Conservation (phyloP, 2,888 invertebrate genomes). For the Homarus gammarus region DNA sequence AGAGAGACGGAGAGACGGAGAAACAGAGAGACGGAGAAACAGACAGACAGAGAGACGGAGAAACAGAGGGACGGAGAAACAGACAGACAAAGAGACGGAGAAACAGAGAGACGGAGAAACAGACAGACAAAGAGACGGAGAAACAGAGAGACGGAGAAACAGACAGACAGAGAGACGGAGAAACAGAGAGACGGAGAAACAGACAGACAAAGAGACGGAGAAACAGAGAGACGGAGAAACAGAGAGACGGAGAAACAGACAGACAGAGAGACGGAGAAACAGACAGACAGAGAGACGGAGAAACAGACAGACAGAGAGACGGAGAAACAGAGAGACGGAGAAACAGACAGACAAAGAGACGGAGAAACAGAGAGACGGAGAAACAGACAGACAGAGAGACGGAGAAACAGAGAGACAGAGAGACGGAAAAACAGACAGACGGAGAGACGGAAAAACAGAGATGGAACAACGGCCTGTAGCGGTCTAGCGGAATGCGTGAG, state of each 20-base stretch:
- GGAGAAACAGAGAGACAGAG: not conserved
- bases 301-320: too few relatives aligned
- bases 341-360: not conserved
- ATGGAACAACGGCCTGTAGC: too few relatives aligned
- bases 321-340: not conserved
- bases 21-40: not conserved
- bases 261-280: not conserved
- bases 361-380: not conserved
- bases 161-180: too few relatives aligned
- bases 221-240: not conserved
- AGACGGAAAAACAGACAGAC: too few relatives aligned
- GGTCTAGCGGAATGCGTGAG: too few relatives aligned
- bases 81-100: not conserved
- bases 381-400: not conserved
- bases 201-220: too few relatives aligned
- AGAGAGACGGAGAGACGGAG: slow-evolving; percentile 1
- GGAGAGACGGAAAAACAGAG: too few relatives aligned
- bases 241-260: slow-evolving; percentile 4
- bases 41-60: not conserved
- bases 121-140: too few relatives aligned
- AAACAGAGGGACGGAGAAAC: not conserved
- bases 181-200: not conserved
- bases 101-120: too few relatives aligned
- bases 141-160: not conserved
- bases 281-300: slow-evolving; percentile 1